These are phyloP conservation scores for Agriopis aurantiaria DNA, from an alignment of 2,888 invertebrate species.

Conservation along the genomic window DNA sequence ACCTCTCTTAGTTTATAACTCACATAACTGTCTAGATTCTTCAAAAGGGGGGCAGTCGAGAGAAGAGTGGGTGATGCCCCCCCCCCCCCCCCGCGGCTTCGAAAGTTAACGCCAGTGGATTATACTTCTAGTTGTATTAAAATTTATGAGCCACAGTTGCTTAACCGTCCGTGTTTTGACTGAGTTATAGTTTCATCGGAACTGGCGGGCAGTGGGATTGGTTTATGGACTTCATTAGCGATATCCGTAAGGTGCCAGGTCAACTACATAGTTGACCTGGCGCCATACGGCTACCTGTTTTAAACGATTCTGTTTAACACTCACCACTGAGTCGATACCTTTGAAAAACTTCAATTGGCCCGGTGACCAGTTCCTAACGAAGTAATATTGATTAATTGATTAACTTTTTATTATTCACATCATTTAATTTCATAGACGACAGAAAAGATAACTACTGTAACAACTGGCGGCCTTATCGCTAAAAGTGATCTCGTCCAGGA, in stretches of 20 bases:
- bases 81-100: conserved; percentile 13
- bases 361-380: too few relatives aligned
- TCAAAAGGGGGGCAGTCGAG: not conserved
- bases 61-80: not conserved
- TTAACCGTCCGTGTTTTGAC: conserved; percentile 17
- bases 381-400: too few relatives aligned
- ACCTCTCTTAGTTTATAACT: not conserved
- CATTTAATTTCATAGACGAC: too few relatives aligned
- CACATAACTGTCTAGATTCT: conserved; percentile 4
- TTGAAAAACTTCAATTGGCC: too few relatives aligned
- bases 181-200: conserved; percentile 21
- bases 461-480: too few relatives aligned
- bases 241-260: not conserved
- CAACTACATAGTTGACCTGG: too few relatives aligned
- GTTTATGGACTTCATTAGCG: conserved; percentile 1
- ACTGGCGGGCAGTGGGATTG: not conserved
- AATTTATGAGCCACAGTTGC: conserved; percentile 25
- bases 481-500: too few relatives aligned
- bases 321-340: too few relatives aligned
- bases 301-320: too few relatives aligned
- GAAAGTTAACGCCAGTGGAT: conserved; percentile 27
- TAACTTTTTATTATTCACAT: too few relatives aligned
- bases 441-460: too few relatives aligned
- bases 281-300: too few relatives aligned
- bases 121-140: conserved; percentile 30